Evolutionary conservation across 2,797 vertebrate species (phyloP), one percentile per base, ranked within the genome.

Genomic region (Lophius americanus): DNA sequence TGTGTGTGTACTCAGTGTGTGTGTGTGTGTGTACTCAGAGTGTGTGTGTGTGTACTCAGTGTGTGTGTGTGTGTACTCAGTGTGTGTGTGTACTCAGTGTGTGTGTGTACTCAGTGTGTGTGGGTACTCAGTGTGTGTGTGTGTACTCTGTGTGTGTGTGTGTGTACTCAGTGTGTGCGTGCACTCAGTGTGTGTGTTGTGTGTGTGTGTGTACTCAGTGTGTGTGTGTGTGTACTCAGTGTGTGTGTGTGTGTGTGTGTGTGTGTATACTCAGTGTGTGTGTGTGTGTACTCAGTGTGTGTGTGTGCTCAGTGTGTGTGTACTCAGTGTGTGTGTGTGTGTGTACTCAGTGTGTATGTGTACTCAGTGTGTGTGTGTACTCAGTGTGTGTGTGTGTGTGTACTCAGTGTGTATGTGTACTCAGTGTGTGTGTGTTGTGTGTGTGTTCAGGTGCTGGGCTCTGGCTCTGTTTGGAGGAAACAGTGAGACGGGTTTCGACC

Each of bases 381-480:
- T 23, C 23, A 23, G 23, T 23, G 23, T 23, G 23, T 23, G 23
- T 23, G 23, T 23, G 23, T 23, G n/a, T n/a, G n/a, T n/a, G n/a
- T n/a, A 23, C 23, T 23, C 23, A 23, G 46, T 60, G 10, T 70
- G 32, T 65, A 48, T 65, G n/a, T n/a, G 55, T 46, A 23, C 23
- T 23, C 23, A 23, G 60, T 63, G 56, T 60, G 59, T 39, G 41
- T 56, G 14, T 75, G 36, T 54, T 9, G 9, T 3, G 3, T 42
- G 3, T 42, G 10, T 68, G n/a, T 60, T n/a, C 60, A 98, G 97
- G 68, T 98, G 95, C 80, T 98, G 96, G 96, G 97, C 96, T 68
- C 90, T 98, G 90, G 95, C 96, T 61, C 89, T 98, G 60, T 97
- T 95, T 77, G 97, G 96, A 85, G 97, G 97, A 76, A 99, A 98